Evolutionary conservation across 2,797 vertebrate genomes (phyloP), one percentile per base, ranked within the genome.

Genomic region (Spinibarbus caldwelli): DNA sequence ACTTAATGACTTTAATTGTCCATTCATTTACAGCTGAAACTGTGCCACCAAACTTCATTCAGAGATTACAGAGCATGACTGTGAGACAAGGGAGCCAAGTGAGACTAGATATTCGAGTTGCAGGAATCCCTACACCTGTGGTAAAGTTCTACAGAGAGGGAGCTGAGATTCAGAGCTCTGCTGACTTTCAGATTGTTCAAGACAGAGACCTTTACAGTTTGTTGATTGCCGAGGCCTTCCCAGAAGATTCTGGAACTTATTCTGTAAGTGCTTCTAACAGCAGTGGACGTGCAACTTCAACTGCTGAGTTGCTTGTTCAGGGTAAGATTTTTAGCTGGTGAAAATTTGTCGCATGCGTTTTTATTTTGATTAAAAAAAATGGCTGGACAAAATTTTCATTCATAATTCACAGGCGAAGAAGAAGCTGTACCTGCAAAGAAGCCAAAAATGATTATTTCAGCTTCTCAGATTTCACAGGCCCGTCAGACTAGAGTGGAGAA

Each of bases 81-180:
- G 97, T 97, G 93, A 97, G 95, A 92, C 98, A 99, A 92, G 97
- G 98, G 95, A 98, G 96, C 96, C 96, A 97, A 96, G 97, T 99
- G 87, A 95, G 96, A 92, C 96, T 99, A 95, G 97, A 98, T 66
- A 97, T 98, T 86, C 94, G 93, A 90, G 97, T 99, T 86, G 96
- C 97, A 86, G 98, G 98, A 93, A 99, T 99, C 97, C 98, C 98
- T 93, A 95, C 97, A 94, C 98, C 98, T 94, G 95, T 96, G 93
- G 97, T 99, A 90, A 99, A 98, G 96, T 99, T 99, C 94, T 98
- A 96, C 93, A 95, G 98, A 93, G 98, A 99, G 47, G 98, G 98
- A 95, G 97, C 97, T 12, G 98, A 99, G 97, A 99, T 99, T 90
- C 98, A 98, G 94, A 99, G 97, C 96, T 99, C 98, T 66, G 93